Percentiles rank a stretch among this genome's conserved stretches.
phyloP scores from a whole-genome alignment of 2,797 vertebrate species.

The Mareca penelope region DNA sequence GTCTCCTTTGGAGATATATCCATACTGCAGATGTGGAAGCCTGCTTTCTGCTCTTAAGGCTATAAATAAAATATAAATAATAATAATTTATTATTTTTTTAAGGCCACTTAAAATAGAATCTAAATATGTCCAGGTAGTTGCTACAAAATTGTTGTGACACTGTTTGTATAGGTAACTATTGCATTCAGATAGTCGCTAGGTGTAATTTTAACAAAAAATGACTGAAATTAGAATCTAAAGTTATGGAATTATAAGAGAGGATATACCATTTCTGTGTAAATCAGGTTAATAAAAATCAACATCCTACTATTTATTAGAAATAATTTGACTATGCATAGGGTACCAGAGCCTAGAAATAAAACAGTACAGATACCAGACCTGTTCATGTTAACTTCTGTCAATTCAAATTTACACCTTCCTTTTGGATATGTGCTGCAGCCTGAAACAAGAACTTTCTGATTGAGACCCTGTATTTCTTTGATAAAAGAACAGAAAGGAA shows the following conservation, averaged over 20 bases:
- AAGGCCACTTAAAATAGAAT: background rate
- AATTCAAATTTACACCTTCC: background rate
- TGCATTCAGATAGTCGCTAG: background rate
- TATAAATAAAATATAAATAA: background rate
- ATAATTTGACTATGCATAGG: background rate
- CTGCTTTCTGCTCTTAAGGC: no score
- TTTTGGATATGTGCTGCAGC: background rate
- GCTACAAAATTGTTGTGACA: background rate
- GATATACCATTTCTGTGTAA: background rate
- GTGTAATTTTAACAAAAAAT: constrained; percentile 20
- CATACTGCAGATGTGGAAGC: background rate
- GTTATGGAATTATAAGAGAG: background rate
- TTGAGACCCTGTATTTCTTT: background rate
- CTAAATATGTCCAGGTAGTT: background rate
- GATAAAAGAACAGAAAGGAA: background rate
- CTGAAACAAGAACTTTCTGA: background rate
- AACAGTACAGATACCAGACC: background rate
- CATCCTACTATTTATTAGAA: background rate
- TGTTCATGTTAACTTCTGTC: background rate
- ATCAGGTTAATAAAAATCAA: background rate
- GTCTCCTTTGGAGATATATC: background rate
- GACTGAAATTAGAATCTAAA: background rate
- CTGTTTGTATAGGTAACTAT: background rate
- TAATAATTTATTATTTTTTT: no score
- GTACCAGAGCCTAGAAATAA: background rate